Percentiles rank a stretch among this genome's conserved stretches.
Evolutionary conservation across 2,888 invertebrate genomes (phyloP).

Genomic region (Clunio marinus): DNA sequence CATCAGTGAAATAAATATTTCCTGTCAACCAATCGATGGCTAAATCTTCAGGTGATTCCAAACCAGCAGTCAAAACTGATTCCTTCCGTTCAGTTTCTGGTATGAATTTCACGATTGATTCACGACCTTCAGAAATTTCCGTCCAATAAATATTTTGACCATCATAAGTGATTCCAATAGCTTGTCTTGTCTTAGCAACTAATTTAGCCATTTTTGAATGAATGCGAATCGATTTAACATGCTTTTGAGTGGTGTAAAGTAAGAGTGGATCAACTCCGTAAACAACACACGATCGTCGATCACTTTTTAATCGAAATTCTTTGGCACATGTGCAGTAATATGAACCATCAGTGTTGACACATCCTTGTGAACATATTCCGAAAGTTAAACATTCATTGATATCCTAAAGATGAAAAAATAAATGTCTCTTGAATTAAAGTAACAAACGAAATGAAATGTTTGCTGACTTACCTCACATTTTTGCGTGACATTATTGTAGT

Average conservation of each 20-base stretch:
- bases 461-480: conserved; percentile 43
- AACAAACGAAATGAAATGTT: conserved; percentile 41
- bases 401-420: conserved; percentile 57
- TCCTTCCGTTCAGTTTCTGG: conserved; percentile 60
- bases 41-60: conserved; percentile 69
- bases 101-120: conserved; percentile 63
- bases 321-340: conserved; percentile 63
- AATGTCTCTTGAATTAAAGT: conserved; percentile 45
- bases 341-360: conserved; percentile 58
- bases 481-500: conserved; percentile 42
- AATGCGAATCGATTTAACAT: conserved; percentile 62
- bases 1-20: conserved; percentile 79
- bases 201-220: conserved; percentile 52
- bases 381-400: conserved; percentile 61
- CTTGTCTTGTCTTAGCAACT: conserved; percentile 55
- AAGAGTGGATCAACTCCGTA: conserved; percentile 63
- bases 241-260: conserved; percentile 62
- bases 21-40: conserved; percentile 73
- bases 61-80: conserved; percentile 60
- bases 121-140: conserved; percentile 64
- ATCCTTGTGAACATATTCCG: conserved; percentile 67
- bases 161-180: conserved; percentile 65
- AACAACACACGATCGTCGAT: conserved; percentile 56
- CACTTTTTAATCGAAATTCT: conserved; percentile 54
- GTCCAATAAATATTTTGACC: conserved; percentile 73